Evolutionary conservation across 2,797 vertebrate species (phyloP).

Genomic region (Sebastes minor): DNA sequence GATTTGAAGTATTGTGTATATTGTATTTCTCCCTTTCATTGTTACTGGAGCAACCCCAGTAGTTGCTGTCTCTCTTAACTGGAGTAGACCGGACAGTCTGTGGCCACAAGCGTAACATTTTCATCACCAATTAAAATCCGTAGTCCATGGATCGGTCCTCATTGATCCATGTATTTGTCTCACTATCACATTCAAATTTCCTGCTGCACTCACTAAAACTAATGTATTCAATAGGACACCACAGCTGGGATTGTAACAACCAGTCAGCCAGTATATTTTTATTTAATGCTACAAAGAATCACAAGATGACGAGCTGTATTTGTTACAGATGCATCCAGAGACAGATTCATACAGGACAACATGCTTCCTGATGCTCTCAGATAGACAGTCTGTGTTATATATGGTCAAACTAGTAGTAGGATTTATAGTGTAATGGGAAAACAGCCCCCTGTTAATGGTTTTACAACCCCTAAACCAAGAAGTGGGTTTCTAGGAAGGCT

Average conservation of each 20-base stretch:
- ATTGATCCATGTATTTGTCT: background rate
- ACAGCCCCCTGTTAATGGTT: background rate
- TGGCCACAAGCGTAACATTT: background rate
- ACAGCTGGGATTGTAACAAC: background rate
- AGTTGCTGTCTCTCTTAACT: background rate
- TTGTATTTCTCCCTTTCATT: constrained; percentile 10
- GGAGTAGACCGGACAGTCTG: background rate
- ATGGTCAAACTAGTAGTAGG: background rate
- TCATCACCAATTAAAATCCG: background rate
- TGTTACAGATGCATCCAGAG: background rate
- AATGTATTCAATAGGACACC: background rate
- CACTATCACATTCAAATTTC: background rate
- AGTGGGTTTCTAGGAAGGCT: background rate
- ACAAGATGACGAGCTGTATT: background rate
- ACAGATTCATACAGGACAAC: background rate
- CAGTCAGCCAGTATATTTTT: background rate
- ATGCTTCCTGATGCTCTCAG: background rate
- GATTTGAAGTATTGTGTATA: constrained; percentile 1
- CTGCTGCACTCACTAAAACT: background rate
- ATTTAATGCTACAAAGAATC: background rate
- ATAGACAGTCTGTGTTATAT: background rate
- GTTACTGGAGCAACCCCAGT: background rate
- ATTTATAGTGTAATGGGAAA: background rate
- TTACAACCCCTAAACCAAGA: background rate
- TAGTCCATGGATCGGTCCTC: background rate